Evolutionary conservation across 2,113 vertebrate genomes (phyloP).

Genomic region (Gorsachius goisagi): DNA sequence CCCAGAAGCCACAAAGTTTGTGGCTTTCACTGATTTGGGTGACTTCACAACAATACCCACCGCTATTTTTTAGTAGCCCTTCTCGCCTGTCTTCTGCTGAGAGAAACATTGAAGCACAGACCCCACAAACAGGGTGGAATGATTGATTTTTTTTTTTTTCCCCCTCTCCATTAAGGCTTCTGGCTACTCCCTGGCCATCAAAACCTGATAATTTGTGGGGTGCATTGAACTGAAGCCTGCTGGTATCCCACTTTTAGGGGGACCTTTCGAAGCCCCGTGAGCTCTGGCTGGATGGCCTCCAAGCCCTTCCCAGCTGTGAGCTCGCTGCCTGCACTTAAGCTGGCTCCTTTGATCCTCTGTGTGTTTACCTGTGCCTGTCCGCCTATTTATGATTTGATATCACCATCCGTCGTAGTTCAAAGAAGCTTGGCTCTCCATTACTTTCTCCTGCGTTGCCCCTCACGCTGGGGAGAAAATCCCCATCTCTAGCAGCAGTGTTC

Average conservation of each 20-base stretch:
- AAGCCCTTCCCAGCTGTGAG: background rate
- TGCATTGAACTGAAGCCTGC: background rate
- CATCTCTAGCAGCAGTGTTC: background rate
- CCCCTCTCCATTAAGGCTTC: background rate
- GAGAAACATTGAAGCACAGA: background rate
- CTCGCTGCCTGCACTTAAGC: background rate
- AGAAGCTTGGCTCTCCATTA: background rate
- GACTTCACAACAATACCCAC: background rate
- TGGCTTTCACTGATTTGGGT: background rate
- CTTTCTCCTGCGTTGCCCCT: background rate
- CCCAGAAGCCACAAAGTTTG: background rate
- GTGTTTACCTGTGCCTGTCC: background rate
- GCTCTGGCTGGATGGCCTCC: background rate
- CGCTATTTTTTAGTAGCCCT: background rate
- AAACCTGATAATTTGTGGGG: background rate
- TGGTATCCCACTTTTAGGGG: background rate
- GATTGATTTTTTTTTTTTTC: too few relatives aligned
- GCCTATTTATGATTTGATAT: background rate
- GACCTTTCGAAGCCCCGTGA: background rate
- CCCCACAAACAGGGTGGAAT: background rate
- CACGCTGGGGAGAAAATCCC: background rate
- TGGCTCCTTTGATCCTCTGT: background rate
- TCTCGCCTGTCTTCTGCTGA: background rate
- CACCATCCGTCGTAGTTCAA: background rate
- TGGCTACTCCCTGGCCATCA: background rate